Conservation (phyloP, 92 coral and sea anemone species). For the Palythoa caribaeorum region DNA sequence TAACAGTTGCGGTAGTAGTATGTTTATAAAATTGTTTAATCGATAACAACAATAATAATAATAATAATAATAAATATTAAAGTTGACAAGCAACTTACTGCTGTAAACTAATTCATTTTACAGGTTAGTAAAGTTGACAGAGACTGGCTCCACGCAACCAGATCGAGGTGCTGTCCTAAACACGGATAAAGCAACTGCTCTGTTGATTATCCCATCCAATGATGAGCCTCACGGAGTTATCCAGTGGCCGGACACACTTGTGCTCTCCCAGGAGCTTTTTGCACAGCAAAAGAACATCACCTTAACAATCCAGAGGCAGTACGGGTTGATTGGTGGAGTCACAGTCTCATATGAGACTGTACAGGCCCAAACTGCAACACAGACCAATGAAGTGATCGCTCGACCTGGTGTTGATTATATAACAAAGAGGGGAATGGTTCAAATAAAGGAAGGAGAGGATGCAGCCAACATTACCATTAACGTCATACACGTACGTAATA, state of each 20-base stretch:
- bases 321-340: conserved; percentile 84
- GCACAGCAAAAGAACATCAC: conserved; percentile 72
- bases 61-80: no score
- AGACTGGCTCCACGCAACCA: conserved; percentile 82
- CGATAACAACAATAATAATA: no score
- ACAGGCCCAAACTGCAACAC: conserved; percentile 54
- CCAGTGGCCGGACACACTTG: conserved; percentile 75
- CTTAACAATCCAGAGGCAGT: conserved; percentile 70
- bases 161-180: conserved; percentile 90
- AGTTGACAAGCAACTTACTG: no score
- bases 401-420: conserved; percentile 82
- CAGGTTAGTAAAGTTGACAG: conserved; percentile 74
- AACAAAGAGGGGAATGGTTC: conserved; percentile 63
- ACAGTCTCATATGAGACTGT: conserved; percentile 79
- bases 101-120: background rate
- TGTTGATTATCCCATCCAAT: conserved; percentile 86
- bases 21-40: no score
- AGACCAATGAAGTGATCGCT: conserved; percentile 80
- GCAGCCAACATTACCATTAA: conserved; percentile 72
- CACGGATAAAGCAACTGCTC: conserved; percentile 81
- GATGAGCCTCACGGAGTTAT: conserved; percentile 95
- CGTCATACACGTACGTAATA: conserved; percentile 81
- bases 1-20: no score
- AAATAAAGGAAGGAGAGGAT: conserved; percentile 77
- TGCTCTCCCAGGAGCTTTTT: conserved; percentile 80